These are phyloP conservation scores for Drosophila quasianomalipes DNA, from an alignment of 2,888 invertebrate species.

Conservation along the genomic window DNA sequence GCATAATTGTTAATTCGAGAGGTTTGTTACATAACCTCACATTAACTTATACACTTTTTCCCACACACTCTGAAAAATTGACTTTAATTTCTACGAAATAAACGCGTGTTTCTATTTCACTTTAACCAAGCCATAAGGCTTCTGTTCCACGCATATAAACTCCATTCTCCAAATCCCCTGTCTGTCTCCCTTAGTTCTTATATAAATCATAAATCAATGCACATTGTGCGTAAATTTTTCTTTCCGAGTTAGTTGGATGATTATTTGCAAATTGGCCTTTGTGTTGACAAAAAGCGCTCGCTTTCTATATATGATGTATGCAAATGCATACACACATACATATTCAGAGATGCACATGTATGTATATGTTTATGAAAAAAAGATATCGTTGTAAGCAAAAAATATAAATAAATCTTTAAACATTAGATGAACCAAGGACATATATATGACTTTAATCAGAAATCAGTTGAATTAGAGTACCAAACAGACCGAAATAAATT, in stretches of 20 bases:
- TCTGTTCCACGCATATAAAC: slow-evolving; percentile 16
- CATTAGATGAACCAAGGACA: slow-evolving; percentile 42
- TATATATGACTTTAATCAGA: slow-evolving; percentile 75
- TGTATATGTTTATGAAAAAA: slow-evolving; percentile 29
- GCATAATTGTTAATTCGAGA: slow-evolving; percentile 21
- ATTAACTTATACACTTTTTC: slow-evolving; percentile 27
- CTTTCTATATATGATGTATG: slow-evolving; percentile 60
- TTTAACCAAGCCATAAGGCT: background rate
- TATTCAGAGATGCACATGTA: slow-evolving; percentile 15
- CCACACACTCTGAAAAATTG: slow-evolving; percentile 32
- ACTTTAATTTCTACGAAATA: background rate
- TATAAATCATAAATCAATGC: slow-evolving; percentile 24
- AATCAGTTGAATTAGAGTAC: slow-evolving; percentile 72
- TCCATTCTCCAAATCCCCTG: slow-evolving; percentile 15
- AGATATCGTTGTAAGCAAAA: slow-evolving; percentile 60
- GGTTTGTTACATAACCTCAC: slow-evolving; percentile 29
- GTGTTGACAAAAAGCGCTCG: slow-evolving; percentile 86
- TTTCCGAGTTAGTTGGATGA: slow-evolving; percentile 85
- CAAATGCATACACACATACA: slow-evolving; percentile 32
- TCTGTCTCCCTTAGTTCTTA: slow-evolving; percentile 27
- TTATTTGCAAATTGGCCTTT: slow-evolving; percentile 86
- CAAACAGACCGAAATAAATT: slow-evolving; percentile 44
- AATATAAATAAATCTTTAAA: slow-evolving; percentile 37
- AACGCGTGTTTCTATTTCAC: slow-evolving; percentile 1
- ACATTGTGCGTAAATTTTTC: slow-evolving; percentile 76